Base-by-base conservation (phyloP, 2,888 invertebrate genomes). In the Idaea aversata region DNA sequence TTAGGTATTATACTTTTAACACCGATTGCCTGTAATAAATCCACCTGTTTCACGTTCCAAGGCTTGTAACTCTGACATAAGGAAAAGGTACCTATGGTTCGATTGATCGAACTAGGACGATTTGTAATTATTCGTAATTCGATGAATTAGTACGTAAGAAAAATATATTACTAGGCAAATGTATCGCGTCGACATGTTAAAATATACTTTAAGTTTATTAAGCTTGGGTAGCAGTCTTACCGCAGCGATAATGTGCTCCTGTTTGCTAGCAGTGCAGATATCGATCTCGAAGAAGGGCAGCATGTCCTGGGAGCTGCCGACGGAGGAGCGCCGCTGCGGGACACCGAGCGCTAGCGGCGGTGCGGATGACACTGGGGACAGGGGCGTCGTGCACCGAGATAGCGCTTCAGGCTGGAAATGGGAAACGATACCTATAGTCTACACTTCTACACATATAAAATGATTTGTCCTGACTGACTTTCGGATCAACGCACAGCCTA, bases 211-310 rank as follows among this genome's bases (percentile, higher is more conserved):
- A n/a, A 58, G n/a, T 5, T n/a, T n/a, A n/a, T 58, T 65, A 47
- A 61, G n/a, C n/a, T n/a, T n/a, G n/a, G 5, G 58, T 38, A 5
- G 36, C 5, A 4, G 16, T 80, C 94, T 89, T 76, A 96, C 96
- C 83, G 97, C 97, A 7, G 97, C 97, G 59, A 97, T 96, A 59
- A 97, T 95, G 82, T 97, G 97, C 78, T 97, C 97, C 86, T 97
- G 97, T 77, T 97, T 97, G 76, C 97, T 97, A 15, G 97, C 97
- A 4, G 97, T 97, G 82, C 97, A 97, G 59, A 96, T 96, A 86
- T 97, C 97, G 15, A 95, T 93, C 86, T 97, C 97, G 68, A 95
- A 93, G 88, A 97, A 97, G 0, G 97, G 97, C 75, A 97, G 88
- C 67, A 94, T 84, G 78, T 95, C 95, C 69, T 88, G 88, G 25